Percentiles rank a stretch among this genome's conserved stretches.
Evolutionary conservation across 2,113 vertebrate species (phyloP).

Genomic region (Casuarius casuarius): DNA sequence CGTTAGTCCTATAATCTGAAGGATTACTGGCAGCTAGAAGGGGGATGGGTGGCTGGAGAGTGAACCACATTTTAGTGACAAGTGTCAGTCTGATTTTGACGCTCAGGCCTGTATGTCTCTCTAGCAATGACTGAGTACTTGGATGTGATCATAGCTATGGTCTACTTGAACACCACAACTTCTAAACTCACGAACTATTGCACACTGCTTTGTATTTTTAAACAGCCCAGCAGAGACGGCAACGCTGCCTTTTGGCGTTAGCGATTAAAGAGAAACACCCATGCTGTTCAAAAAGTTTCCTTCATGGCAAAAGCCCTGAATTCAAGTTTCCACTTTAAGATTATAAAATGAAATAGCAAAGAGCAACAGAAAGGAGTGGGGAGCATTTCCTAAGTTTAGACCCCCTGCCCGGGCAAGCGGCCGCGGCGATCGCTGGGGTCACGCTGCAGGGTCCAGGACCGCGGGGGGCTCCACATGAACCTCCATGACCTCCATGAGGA

Average conservation of each 20-base stretch:
- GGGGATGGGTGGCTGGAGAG: neutral
- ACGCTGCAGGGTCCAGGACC: neutral
- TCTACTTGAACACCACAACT: neutral
- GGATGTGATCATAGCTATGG: constrained; percentile 48
- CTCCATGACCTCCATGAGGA: too few relatives aligned
- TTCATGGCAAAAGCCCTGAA: neutral
- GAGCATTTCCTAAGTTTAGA: neutral
- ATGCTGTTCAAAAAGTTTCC: neutral
- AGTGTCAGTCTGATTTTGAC: constrained; percentile 48
- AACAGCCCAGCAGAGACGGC: neutral
- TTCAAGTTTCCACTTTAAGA: neutral
- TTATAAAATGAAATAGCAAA: neutral
- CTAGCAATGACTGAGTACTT: constrained; percentile 10
- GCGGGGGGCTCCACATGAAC: rapidly evolving
- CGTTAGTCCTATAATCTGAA: neutral
- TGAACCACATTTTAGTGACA: neutral
- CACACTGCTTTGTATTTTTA: neutral
- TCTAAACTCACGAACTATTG: neutral
- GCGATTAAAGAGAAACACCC: neutral
- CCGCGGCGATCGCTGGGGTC: neutral
- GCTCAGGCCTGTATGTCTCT: constrained; percentile 8
- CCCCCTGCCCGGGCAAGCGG: rapidly evolving
- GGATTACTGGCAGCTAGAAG: constrained; percentile 37
- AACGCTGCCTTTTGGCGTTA: neutral
- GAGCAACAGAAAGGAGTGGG: neutral